phyloP scores from a whole-genome alignment of 2,797 vertebrate genomes.

The Labroides dimidiatus region DNA sequence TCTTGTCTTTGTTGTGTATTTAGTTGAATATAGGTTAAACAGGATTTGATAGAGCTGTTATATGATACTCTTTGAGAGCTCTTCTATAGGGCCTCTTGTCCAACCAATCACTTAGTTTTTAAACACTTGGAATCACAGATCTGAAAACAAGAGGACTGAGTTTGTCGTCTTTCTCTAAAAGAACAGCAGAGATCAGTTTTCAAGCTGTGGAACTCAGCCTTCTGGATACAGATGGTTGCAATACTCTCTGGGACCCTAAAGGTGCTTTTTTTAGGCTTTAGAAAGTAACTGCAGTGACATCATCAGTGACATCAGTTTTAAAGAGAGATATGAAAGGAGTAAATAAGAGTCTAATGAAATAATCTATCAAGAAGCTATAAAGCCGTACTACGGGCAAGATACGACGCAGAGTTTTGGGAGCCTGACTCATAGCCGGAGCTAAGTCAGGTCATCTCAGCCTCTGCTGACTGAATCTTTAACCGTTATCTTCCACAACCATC shows the following conservation, averaged over 20 bases:
- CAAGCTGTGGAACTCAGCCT: not conserved
- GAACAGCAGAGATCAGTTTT: not conserved
- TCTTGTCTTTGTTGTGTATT: too few relatives aligned
- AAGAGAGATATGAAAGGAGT: not conserved
- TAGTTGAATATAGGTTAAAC: too few relatives aligned
- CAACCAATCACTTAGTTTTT: too few relatives aligned
- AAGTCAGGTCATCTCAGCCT: not conserved
- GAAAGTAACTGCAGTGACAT: not conserved
- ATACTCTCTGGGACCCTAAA: not conserved
- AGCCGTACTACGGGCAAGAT: not conserved
- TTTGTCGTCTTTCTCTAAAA: too few relatives aligned
- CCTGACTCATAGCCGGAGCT: not conserved
- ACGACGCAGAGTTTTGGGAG: not conserved
- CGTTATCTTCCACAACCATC: not conserved
- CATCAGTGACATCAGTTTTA: not conserved
- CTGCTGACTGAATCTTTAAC: not conserved
- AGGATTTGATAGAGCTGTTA: too few relatives aligned
- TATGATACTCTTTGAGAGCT: too few relatives aligned
- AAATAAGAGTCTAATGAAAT: slow-evolving; percentile 1
- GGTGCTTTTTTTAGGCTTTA: not conserved
- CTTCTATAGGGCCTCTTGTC: too few relatives aligned
- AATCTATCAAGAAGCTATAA: not conserved
- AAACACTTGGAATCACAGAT: too few relatives aligned
- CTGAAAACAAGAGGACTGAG: too few relatives aligned
- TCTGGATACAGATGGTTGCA: not conserved